phyloP scores from a whole-genome alignment of 2,113 vertebrate species.

The Chiloscyllium plagiosum region DNA sequence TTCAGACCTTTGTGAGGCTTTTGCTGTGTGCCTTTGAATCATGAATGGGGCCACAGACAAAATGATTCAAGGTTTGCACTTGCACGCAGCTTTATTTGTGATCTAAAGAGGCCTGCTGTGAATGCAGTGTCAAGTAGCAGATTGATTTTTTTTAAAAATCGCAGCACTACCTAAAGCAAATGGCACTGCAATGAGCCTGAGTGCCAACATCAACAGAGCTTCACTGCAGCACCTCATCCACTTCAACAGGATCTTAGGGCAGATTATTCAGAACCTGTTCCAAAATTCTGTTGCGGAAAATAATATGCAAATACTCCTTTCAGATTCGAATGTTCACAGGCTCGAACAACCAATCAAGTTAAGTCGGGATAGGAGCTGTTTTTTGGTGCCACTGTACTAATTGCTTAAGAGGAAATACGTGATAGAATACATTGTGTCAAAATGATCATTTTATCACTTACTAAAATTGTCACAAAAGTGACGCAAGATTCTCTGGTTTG shows the following conservation, averaged over 20 bases:
- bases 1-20: constrained; percentile 19
- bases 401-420: neutral
- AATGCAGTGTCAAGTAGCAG: constrained; percentile 11
- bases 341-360: neutral
- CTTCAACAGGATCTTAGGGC: neutral
- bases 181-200: neutral
- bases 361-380: neutral
- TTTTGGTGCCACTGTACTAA: neutral
- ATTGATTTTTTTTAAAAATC: neutral
- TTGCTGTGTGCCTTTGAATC: constrained; percentile 24
- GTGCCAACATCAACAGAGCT: constrained; percentile 4
- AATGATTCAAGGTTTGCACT: constrained; percentile 32
- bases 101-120: constrained; percentile 14
- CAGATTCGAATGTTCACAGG: neutral
- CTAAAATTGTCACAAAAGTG: neutral
- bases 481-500: neutral
- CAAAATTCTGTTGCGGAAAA: constrained; percentile 14
- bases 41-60: constrained; percentile 3
- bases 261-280: constrained; percentile 25
- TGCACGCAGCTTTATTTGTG: neutral
- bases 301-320: constrained; percentile 11
- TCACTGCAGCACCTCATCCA: constrained; percentile 9
- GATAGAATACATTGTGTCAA: neutral
- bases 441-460: neutral
- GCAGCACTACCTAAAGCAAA: constrained; percentile 29